Evolutionary conservation across 1,140 invertebrate genomes (phyloP).

Genomic region (Trachelipus rathkii): DNA sequence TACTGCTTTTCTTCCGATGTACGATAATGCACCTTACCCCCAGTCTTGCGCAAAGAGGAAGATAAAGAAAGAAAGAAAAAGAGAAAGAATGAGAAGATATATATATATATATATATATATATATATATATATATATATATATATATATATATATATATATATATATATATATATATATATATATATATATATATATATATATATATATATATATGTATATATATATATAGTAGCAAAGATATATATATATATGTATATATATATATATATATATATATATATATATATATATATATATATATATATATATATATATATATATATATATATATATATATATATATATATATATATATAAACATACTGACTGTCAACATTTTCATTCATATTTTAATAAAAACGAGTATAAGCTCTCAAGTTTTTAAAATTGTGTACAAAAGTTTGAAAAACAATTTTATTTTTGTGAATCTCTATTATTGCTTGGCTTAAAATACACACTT

Average conservation of each 20-base stretch:
- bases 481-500: too few species aligned
- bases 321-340: conserved; percentile 15
- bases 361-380: background rate
- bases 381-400: conserved; percentile 2
- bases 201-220: background rate
- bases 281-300: conserved; percentile 16
- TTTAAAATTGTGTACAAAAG: background rate
- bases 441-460: background rate
- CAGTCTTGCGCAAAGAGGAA: too few species aligned
- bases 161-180: too few species aligned
- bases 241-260: conserved; percentile 18
- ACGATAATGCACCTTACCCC: too few species aligned
- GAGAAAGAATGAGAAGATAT: too few species aligned
- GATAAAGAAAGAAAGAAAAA: too few species aligned
- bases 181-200: background rate
- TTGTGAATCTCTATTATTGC: too few species aligned
- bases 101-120: too few species aligned
- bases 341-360: conserved; percentile 10
- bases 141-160: too few species aligned
- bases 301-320: conserved; percentile 12
- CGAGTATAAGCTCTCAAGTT: background rate
- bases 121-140: too few species aligned
- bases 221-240: too few species aligned
- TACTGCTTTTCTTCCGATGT: too few species aligned
- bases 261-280: conserved; percentile 5